phyloP scores from a whole-genome alignment of 2,888 invertebrate species.

The Cataglyphis livida region DNA sequence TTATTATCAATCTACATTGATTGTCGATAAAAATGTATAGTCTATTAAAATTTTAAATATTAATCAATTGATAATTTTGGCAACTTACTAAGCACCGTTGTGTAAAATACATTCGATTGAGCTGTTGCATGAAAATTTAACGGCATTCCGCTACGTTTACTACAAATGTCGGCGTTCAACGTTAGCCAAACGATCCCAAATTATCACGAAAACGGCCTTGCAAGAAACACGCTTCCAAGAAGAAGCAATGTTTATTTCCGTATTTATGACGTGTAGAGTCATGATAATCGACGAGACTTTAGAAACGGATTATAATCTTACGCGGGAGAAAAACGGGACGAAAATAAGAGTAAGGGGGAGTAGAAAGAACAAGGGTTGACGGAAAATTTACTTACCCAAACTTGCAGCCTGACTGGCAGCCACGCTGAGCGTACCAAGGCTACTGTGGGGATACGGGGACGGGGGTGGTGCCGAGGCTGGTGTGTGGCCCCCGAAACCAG shows the following conservation, averaged over 20 bases:
- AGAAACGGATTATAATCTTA: not conserved
- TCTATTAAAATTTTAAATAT: not conserved
- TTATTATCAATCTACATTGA: no score
- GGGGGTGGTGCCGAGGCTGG: conserved; percentile 83
- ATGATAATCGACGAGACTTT: conserved; percentile 12
- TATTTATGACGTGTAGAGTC: conserved; percentile 9
- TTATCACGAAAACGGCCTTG: conserved; percentile 13
- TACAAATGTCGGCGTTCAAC: not conserved
- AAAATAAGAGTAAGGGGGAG: not conserved
- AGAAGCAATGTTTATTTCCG: conserved; percentile 8
- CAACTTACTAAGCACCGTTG: not conserved
- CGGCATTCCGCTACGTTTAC: not conserved
- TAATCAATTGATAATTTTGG: not conserved
- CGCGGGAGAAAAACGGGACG: not conserved
- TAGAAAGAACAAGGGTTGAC: not conserved
- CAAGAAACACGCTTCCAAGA: not conserved
- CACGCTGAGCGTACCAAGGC: conserved; percentile 90
- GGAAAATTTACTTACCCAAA: conserved; percentile 87
- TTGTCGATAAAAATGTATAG: not conserved
- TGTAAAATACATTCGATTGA: not conserved
- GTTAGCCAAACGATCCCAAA: conserved; percentile 11
- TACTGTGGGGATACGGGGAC: conserved; percentile 84
- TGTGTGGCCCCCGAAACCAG: conserved; percentile 82
- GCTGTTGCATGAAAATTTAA: not conserved
- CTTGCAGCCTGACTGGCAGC: conserved; percentile 95